A percentile compares a stretch with the other conserved stretches of the same genome.
phyloP scores from a whole-genome alignment of 2,113 vertebrate species.

The Felis catus region DNA sequence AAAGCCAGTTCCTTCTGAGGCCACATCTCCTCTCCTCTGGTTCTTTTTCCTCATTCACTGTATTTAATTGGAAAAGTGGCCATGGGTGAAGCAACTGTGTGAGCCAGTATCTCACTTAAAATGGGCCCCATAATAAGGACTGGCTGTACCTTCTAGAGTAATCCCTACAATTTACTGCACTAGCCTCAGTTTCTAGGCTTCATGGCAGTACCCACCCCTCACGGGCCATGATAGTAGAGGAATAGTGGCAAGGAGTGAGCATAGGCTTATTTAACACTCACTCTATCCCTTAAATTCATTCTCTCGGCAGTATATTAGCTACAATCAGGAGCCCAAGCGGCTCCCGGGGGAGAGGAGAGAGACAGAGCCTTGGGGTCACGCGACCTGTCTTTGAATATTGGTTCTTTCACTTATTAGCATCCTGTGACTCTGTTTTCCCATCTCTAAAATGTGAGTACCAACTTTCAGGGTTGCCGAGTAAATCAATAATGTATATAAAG shows the following conservation, averaged over 20 bases:
- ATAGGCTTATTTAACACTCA: neutral
- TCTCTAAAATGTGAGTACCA: neutral
- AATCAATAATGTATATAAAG: neutral
- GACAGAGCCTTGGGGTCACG: neutral
- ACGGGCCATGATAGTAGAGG: neutral
- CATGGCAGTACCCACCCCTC: neutral
- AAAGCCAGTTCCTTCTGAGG: slow-evolving; percentile 5
- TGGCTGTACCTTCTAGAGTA: slow-evolving; percentile 55
- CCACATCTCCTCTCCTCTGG: neutral
- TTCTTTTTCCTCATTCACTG: slow-evolving; percentile 19
- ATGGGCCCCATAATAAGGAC: slow-evolving; percentile 67
- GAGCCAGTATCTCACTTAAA: slow-evolving; percentile 55
- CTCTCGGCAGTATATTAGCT: neutral
- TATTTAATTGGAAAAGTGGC: slow-evolving; percentile 66
- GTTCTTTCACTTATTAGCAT: neutral
- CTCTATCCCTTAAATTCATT: neutral
- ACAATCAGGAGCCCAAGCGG: neutral
- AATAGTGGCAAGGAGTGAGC: neutral
- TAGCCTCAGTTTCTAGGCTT: neutral
- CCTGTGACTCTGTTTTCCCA: neutral
- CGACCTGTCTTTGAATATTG: neutral
- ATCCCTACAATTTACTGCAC: slow-evolving; percentile 59
- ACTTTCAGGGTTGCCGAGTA: neutral
- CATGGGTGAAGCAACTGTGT: neutral
- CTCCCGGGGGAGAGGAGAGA: neutral